phyloP scores from a whole-genome alignment of 2,113 vertebrate genomes.

The Bufo bufo region DNA sequence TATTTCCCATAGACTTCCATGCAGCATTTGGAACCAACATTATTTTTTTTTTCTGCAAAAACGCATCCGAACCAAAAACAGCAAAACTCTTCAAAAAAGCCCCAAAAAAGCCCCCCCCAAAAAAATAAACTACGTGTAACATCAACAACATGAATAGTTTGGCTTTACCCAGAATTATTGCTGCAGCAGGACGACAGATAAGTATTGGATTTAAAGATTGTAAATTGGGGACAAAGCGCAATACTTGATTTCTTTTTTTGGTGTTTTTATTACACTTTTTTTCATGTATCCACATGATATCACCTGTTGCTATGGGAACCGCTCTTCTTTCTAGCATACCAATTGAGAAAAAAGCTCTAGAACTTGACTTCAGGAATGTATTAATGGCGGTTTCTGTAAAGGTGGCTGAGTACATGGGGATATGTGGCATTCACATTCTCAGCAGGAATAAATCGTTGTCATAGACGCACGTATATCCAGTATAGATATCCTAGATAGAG shows the following conservation, averaged over 20 bases:
- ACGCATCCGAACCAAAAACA: no score
- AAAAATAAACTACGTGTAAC: no score
- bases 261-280: not conserved
- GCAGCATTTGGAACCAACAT: no score
- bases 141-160: no score
- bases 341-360: not conserved
- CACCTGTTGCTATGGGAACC: conserved; percentile 14
- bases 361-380: not conserved
- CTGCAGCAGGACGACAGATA: not conserved
- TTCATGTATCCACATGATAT: not conserved
- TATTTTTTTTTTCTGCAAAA: no score
- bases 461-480: not conserved
- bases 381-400: conserved; percentile 4
- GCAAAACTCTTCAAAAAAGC: no score
- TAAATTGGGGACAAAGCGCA: not conserved
- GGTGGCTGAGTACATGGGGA: not conserved
- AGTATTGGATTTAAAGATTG: not conserved
- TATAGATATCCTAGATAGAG: not conserved
- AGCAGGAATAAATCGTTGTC: not conserved
- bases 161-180: no score
- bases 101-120: no score
- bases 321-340: not conserved
- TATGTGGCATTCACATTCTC: not conserved
- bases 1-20: no score
- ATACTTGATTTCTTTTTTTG: no score